Evolutionary conservation across 2,888 invertebrate genomes (phyloP).

Genomic region (Cetonia aurata): DNA sequence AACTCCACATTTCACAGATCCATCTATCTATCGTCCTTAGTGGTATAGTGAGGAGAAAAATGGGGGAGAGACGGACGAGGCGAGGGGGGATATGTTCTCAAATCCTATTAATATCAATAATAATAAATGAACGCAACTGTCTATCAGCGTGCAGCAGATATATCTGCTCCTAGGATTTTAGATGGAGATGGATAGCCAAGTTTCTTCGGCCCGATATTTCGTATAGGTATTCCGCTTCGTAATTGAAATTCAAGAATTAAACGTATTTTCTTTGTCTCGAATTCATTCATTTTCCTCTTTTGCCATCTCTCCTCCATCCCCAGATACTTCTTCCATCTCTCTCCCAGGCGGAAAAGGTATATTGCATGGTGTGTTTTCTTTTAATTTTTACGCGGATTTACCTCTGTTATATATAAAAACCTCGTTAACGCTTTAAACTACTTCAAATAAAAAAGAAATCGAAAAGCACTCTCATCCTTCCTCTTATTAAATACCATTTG

Average conservation of each 20-base stretch:
- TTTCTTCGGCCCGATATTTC: slow-evolving; percentile 7
- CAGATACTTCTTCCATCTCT: too few relatives aligned
- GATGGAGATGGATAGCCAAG: slow-evolving; percentile 6
- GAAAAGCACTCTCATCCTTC: too few relatives aligned
- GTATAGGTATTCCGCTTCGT: slow-evolving; percentile 20
- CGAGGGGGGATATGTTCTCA: neutral
- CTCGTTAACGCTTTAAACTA: too few relatives aligned
- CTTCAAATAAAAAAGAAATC: neutral
- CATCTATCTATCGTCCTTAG: neutral
- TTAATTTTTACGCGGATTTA: slow-evolving; percentile 32
- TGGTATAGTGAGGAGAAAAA: neutral
- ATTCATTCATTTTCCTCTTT: slow-evolving; percentile 21
- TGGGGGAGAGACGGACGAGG: neutral
- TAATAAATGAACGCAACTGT: slow-evolving; percentile 27
- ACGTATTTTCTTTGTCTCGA: slow-evolving; percentile 29
- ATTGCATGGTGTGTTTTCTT: slow-evolving; percentile 26
- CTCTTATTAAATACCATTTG: too few relatives aligned
- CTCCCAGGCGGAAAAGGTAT: neutral
- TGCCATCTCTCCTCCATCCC: neutral
- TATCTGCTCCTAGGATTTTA: slow-evolving; percentile 1
- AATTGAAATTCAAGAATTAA: slow-evolving; percentile 39
- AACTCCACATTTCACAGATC: neutral
- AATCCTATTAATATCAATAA: slow-evolving; percentile 32
- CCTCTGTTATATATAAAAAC: too few relatives aligned
- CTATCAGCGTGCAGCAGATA: slow-evolving; percentile 3